Conservation (phyloP, 1,140 invertebrate species). For the Sitodiplosis mosellana region DNA sequence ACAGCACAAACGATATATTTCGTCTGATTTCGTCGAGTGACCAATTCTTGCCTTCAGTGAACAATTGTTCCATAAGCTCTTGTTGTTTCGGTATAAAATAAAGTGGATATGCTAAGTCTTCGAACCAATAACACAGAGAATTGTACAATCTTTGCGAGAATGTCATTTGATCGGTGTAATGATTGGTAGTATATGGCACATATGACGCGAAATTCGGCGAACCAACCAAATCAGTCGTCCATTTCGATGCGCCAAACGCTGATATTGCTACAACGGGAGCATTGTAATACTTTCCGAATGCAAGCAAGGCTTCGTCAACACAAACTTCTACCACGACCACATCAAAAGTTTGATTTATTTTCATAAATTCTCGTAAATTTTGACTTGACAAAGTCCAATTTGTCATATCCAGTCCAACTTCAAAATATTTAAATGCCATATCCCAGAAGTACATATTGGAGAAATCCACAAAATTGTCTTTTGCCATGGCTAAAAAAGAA, state of each 20-base stretch:
- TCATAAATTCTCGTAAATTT: too few species aligned
- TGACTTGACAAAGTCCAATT: too few species aligned
- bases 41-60: conserved; percentile 7
- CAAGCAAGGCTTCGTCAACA: too few species aligned
- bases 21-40: conserved; percentile 9
- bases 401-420: too few species aligned
- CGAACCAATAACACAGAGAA: conserved; percentile 1
- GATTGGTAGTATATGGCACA: conserved; percentile 15
- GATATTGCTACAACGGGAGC: conserved; percentile 9
- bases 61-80: conserved; percentile 13
- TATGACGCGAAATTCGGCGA: conserved; percentile 8
- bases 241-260: conserved; percentile 6
- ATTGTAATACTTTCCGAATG: conserved; percentile 9
- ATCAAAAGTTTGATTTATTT: too few species aligned
- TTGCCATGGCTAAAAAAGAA: too few species aligned
- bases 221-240: conserved; percentile 8
- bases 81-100: conserved; percentile 11
- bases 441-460: too few species aligned
- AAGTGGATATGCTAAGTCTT: conserved; percentile 3
- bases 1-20: conserved; percentile 17
- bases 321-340: too few species aligned
- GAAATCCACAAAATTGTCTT: too few species aligned
- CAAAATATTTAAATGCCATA: too few species aligned
- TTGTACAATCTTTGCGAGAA: conserved; percentile 32
- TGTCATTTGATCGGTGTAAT: conserved; percentile 25